Evolutionary conservation across 2,888 invertebrate species (phyloP).

Genomic region (Tineola bisselliella): DNA sequence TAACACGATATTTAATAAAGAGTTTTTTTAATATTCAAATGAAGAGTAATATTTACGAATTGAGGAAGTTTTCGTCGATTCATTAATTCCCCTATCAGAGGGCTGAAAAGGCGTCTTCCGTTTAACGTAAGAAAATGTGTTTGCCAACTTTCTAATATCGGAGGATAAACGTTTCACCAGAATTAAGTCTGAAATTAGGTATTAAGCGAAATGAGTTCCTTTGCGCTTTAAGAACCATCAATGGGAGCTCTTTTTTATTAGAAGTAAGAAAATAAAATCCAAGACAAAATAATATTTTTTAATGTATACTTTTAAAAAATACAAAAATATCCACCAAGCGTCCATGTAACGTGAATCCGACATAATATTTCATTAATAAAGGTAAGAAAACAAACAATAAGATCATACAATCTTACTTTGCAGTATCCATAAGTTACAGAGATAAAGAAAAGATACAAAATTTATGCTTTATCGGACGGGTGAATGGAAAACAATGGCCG

Average conservation of each 20-base stretch:
- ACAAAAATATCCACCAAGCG: constrained; percentile 48
- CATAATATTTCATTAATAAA: constrained; percentile 66
- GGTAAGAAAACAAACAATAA: constrained; percentile 57
- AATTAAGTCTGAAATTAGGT: constrained; percentile 49
- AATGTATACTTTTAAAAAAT: constrained; percentile 16
- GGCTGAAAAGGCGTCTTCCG: constrained; percentile 23
- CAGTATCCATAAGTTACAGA: constrained; percentile 66
- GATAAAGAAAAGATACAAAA: constrained; percentile 66
- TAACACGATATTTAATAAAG: constrained; percentile 36
- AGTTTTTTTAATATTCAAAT: background rate
- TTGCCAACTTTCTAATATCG: constrained; percentile 50
- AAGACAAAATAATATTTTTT: background rate
- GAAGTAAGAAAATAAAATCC: background rate
- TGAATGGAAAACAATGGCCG: constrained; percentile 56
- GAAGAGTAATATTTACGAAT: constrained; percentile 10
- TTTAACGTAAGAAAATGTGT: constrained; percentile 25
- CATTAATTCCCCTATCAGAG: constrained; percentile 36
- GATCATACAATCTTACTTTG: constrained; percentile 64
- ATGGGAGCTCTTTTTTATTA: constrained; percentile 1
- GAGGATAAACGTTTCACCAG: constrained; percentile 53
- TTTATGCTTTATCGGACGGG: constrained; percentile 64
- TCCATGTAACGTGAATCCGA: constrained; percentile 36
- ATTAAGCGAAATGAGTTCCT: background rate
- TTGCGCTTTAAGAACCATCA: background rate
- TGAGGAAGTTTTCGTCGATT: constrained; percentile 35